A percentile compares a stretch with the other conserved stretches of the same genome.
Conservation (phyloP, 2,797 vertebrate genomes). For the Dicrostonyx torquatus region DNA sequence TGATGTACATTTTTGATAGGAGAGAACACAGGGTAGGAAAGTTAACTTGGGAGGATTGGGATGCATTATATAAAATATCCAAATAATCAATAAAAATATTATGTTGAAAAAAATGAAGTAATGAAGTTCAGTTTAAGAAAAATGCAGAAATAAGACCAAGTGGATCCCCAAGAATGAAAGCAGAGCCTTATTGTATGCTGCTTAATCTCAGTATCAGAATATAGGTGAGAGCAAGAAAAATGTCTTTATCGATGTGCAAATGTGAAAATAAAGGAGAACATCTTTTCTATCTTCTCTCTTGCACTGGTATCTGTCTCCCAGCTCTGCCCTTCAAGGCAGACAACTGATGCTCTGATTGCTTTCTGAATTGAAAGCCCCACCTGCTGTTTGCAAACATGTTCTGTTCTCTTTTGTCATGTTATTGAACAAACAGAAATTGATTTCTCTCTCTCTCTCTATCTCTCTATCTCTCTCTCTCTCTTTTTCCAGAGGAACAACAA, state of each 20-base stretch:
- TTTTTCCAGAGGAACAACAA: conserved; percentile 49
- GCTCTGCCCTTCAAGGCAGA: conserved; percentile 80
- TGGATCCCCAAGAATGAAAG: conserved; percentile 57
- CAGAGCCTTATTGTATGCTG: background rate
- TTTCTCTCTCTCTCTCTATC: conserved; percentile 73
- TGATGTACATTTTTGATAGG: background rate
- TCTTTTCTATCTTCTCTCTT: conserved; percentile 25
- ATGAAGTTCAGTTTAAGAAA: background rate
- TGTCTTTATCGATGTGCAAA: conserved; percentile 49
- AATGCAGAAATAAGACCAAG: background rate
- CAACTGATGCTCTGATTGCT: conserved; percentile 83
- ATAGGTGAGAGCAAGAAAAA: background rate
- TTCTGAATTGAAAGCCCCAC: conserved; percentile 82
- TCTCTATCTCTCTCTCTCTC: conserved; percentile 17
- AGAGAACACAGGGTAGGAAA: background rate
- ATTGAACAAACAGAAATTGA: conserved; percentile 86
- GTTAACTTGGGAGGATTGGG: background rate
- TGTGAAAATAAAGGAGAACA: conserved; percentile 29
- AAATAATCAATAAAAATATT: background rate
- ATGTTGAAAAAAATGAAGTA: background rate
- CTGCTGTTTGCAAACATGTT: conserved; percentile 85
- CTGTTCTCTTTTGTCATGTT: conserved; percentile 78
- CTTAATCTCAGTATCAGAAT: background rate
- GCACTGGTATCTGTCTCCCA: conserved; percentile 57
- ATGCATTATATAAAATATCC: background rate